These are phyloP conservation scores for Rallus limicola DNA, from an alignment of 2,113 vertebrate species.

Conservation along the genomic window DNA sequence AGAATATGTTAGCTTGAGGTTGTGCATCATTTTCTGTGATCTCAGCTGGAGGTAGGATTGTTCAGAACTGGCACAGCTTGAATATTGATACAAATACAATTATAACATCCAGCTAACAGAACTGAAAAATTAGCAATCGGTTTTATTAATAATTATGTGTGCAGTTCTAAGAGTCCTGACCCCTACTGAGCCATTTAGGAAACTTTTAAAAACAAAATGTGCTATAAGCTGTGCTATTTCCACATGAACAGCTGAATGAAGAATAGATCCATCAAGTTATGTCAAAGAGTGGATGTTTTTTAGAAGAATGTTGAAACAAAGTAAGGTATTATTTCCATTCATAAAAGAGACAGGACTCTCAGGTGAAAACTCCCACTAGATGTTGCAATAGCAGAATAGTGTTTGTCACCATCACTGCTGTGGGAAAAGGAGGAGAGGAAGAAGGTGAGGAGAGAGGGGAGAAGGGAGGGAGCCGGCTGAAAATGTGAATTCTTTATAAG, in stretches of 20 bases:
- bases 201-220: slow-evolving; percentile 20
- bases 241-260: background rate
- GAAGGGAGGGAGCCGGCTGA: background rate
- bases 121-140: slow-evolving; percentile 42
- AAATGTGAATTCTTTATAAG: background rate
- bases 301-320: background rate
- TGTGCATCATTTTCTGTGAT: slow-evolving; percentile 53
- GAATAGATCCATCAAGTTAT: background rate
- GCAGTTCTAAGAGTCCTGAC: background rate
- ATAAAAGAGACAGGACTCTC: background rate
- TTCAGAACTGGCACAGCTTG: slow-evolving; percentile 57
- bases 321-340: background rate
- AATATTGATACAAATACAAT: slow-evolving; percentile 66
- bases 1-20: slow-evolving; percentile 10
- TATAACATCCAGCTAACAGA: slow-evolving; percentile 1
- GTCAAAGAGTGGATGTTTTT: background rate
- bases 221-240: background rate
- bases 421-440: background rate
- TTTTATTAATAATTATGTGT: slow-evolving; percentile 53
- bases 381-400: background rate
- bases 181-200: slow-evolving; percentile 37
- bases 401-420: background rate
- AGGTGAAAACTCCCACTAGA: background rate
- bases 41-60: slow-evolving; percentile 43
- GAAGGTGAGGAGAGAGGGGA: background rate